These are phyloP conservation scores for Cerastoderma edule DNA, from an alignment of 2,888 invertebrate genomes.

Conservation along the genomic window DNA sequence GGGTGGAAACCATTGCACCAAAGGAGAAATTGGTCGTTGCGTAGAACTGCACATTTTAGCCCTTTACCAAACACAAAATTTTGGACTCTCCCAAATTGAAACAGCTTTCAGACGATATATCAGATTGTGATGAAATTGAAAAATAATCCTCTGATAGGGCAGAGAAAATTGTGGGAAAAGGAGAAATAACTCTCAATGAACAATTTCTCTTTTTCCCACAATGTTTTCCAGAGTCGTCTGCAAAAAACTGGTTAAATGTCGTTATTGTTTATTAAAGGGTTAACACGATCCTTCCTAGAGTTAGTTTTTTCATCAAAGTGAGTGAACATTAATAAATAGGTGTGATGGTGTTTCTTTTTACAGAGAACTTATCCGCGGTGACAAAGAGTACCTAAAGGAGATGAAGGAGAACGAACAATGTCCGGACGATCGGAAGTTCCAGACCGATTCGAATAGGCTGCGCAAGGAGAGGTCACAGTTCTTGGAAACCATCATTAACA, in stretches of 20 bases:
- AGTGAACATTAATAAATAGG: too few relatives aligned
- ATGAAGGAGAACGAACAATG: conserved; percentile 45
- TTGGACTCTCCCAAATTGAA: too few relatives aligned
- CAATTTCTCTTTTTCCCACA: not conserved
- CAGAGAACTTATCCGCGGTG: conserved; percentile 71
- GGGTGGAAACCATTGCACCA: too few relatives aligned
- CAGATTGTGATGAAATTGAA: too few relatives aligned
- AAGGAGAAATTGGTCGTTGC: too few relatives aligned
- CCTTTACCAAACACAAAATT: too few relatives aligned
- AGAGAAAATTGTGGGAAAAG: too few relatives aligned
- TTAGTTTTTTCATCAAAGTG: not conserved
- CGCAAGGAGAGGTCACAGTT: conserved; percentile 27
- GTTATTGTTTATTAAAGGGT: not conserved
- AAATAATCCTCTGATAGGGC: too few relatives aligned
- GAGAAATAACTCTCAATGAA: not conserved
- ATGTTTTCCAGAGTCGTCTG: not conserved
- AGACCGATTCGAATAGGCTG: conserved; percentile 42
- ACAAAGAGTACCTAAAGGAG: conserved; percentile 60
- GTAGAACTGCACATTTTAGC: too few relatives aligned
- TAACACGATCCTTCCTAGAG: not conserved
- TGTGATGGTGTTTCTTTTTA: not conserved
- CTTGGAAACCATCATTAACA: conserved; percentile 25
- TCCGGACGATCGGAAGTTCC: conserved; percentile 51
- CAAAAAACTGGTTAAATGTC: not conserved
- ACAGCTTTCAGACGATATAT: too few relatives aligned